A percentile compares a stretch with the other conserved stretches of the same genome.
Evolutionary conservation across 2,888 invertebrate species (phyloP).

Genomic region (Itoplectis maculator): DNA sequence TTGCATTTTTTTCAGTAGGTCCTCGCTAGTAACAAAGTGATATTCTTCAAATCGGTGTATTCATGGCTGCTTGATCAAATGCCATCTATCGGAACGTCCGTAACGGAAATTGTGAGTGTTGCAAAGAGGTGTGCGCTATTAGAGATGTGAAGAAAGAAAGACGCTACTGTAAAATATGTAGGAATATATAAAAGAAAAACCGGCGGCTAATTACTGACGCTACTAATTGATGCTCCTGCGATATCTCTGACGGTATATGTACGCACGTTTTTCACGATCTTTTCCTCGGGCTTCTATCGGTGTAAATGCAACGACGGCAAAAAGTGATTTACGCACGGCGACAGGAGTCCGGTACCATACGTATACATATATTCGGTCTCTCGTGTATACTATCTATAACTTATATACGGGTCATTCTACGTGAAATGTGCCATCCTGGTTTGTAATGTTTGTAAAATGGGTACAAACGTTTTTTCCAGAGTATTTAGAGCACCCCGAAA

Average conservation of each 20-base stretch:
- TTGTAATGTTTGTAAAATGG: no score
- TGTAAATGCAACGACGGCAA: constrained; percentile 55
- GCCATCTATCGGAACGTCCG: neutral
- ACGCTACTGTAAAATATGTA: constrained; percentile 35
- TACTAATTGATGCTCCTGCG: constrained; percentile 65
- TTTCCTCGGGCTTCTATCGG: constrained; percentile 42
- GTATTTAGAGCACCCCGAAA: no score
- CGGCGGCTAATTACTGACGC: constrained; percentile 64
- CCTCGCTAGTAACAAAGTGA: no score
- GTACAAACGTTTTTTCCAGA: no score
- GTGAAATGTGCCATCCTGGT: no score
- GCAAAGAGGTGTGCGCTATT: constrained; percentile 37
- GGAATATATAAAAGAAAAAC: constrained; percentile 43
- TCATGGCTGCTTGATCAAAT: neutral
- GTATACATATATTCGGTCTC: constrained; percentile 28
- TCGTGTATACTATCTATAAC: constrained; percentile 26
- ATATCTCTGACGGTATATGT: constrained; percentile 50
- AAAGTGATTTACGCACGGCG: constrained; percentile 67
- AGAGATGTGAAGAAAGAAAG: constrained; percentile 13
- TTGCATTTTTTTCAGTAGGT: no score
- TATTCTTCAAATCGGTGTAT: no score
- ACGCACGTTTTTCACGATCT: constrained; percentile 50
- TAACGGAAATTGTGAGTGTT: neutral
- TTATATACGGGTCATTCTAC: no score
- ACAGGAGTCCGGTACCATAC: constrained; percentile 29